A percentile compares a stretch with the other conserved stretches of the same genome.
Conservation (phyloP, 2,113 vertebrate species). For the Connochaetes taurinus region DNA sequence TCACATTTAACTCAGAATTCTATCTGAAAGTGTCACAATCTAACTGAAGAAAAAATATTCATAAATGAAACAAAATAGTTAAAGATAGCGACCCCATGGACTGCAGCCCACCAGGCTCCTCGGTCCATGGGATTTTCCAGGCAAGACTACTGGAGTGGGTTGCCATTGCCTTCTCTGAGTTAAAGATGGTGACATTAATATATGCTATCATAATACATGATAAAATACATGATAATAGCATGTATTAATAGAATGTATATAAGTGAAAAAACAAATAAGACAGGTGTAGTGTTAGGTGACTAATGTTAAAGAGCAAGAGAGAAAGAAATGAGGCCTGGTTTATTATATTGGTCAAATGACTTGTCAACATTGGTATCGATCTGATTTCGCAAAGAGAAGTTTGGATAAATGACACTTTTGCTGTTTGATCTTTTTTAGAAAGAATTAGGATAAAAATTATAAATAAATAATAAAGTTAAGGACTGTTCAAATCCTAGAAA, state of each 20-base stretch:
- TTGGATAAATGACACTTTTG: not conserved
- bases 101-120: no score
- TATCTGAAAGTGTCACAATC: not conserved
- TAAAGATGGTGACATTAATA: not conserved
- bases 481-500: not conserved
- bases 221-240: not conserved
- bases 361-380: not conserved
- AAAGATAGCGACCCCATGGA: not conserved
- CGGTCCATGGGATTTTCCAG: no score
- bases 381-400: not conserved
- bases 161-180: not conserved
- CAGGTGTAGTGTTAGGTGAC: not conserved
- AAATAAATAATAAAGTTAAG: constrained; percentile 10
- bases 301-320: not conserved
- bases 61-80: constrained; percentile 24
- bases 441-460: not conserved
- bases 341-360: constrained; percentile 10
- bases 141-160: no score
- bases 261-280: not conserved
- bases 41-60: constrained; percentile 13
- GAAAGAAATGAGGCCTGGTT: not conserved
- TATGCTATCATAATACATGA: not conserved
- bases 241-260: not conserved
- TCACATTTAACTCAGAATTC: not conserved
- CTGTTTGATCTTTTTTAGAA: not conserved